Evolutionary conservation across 2,113 vertebrate genomes (phyloP).

Genomic region (Bujurquina vittata): DNA sequence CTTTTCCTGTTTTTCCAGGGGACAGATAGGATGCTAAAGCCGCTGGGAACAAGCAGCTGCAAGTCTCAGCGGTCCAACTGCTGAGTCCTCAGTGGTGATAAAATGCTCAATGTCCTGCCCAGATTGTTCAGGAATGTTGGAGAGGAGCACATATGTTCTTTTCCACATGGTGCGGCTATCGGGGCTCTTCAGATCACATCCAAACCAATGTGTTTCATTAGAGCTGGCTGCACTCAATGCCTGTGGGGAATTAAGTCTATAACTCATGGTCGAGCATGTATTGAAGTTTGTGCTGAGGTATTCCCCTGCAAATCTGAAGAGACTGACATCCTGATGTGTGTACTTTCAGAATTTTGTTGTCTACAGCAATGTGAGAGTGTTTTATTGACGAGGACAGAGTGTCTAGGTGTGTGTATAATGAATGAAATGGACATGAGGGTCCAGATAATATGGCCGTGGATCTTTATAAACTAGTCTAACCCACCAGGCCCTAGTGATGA

Average conservation of each 20-base stretch:
- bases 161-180: conserved; percentile 59
- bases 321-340: conserved; percentile 33
- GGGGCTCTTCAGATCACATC: conserved; percentile 59
- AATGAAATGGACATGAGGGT: background rate
- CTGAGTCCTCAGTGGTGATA: conserved; percentile 59
- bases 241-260: conserved; percentile 66
- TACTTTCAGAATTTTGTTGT: conserved; percentile 12
- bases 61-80: conserved; percentile 36
- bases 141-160: conserved; percentile 67
- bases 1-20: conserved; percentile 41
- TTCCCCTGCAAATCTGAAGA: conserved; percentile 42
- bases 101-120: conserved; percentile 75
- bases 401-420: background rate
- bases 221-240: conserved; percentile 48
- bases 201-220: conserved; percentile 72
- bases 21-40: conserved; percentile 40
- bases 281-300: conserved; percentile 44
- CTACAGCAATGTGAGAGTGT: background rate
- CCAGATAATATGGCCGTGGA: background rate
- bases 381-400: background rate
- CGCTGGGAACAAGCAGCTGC: conserved; percentile 40
- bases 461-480: background rate
- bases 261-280: conserved; percentile 62
- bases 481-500: background rate
- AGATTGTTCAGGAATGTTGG: conserved; percentile 78